phyloP scores from a whole-genome alignment of 23 tunicate genomes.

The Styela plicata region DNA sequence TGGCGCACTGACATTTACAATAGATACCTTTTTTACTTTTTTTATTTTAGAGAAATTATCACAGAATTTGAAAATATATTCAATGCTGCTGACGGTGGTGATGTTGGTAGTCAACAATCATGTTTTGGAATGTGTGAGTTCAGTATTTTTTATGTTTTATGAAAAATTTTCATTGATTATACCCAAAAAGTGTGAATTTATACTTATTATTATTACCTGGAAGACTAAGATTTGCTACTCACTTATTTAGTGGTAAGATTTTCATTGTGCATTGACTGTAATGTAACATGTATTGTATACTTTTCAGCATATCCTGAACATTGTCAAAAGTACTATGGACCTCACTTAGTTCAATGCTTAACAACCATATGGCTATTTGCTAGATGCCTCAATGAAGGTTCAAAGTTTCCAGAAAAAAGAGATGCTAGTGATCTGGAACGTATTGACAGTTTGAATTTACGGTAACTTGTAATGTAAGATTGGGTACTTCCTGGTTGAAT shows the following conservation, averaged over 20 bases:
- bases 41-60: not conserved
- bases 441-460: not conserved
- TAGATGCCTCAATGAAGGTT: constrained; percentile 1
- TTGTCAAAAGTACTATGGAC: constrained; percentile 28
- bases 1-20: too few species aligned
- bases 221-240: too few species aligned
- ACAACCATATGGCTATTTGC: constrained; percentile 19
- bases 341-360: constrained; percentile 22
- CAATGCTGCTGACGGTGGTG: not conserved
- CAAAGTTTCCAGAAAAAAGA: not conserved
- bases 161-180: too few species aligned
- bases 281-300: not conserved
- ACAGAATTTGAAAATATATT: not conserved
- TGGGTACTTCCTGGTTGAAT: too few species aligned
- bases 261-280: too few species aligned
- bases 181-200: too few species aligned
- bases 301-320: not conserved
- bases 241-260: not conserved
- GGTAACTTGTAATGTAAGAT: too few species aligned
- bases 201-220: too few species aligned
- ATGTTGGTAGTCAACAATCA: not conserved
- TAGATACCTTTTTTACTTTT: too few species aligned
- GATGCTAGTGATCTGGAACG: not conserved
- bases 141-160: too few species aligned
- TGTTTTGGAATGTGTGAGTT: constrained; percentile 25